Evolutionary conservation across 2,888 invertebrate species (phyloP), one percentile per base, ranked within the genome.

Genomic region (Cepaea hortensis): DNA sequence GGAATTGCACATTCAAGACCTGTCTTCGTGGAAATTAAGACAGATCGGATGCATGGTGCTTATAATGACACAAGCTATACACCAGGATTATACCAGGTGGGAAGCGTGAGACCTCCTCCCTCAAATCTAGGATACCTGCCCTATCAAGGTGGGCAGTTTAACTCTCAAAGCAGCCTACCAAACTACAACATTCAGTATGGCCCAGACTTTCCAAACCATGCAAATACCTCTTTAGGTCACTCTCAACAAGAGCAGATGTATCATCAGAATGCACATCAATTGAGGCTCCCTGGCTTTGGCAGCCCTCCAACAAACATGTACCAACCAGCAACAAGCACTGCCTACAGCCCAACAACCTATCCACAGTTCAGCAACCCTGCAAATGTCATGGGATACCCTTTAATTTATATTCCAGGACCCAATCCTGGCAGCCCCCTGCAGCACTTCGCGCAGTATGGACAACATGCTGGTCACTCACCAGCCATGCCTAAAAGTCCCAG

Each of bases 1-100:
- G 87, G 87, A 46, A 84, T 84, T 35, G 15, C 84, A 61, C 79
- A 87, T 73, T 87, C 87, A 61, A 85, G 76, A 61, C 85, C 85
- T 35, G 81, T 85, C 61, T 85, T 81, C 75, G 81, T 81, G 20
- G 85, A 85, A 81, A 68, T 81, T 46, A 85, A 81, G 68, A 80
- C 75, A 50, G 85, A 85, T 73, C 20, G 23, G n/a, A 46, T 81
- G 55, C 68, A 65, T 15, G 62, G 73, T 62, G 81, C 62, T 23
- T 70, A 68, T 46, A 85, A 73, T 75, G 62, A 75, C 62, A 7
- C 35, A 55, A 81, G 35, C 48, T 81, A 46, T 35, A 46, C 68
- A 80, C n/a, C 81, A 23, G 23, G 70, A 48, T 72, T 85, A 46
- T 84, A 62, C 20, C 84, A 50, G 61, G 65, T 11, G 50, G 68